Base-by-base conservation (phyloP, 2,113 vertebrate species). In the Struthidea cinerea region DNA sequence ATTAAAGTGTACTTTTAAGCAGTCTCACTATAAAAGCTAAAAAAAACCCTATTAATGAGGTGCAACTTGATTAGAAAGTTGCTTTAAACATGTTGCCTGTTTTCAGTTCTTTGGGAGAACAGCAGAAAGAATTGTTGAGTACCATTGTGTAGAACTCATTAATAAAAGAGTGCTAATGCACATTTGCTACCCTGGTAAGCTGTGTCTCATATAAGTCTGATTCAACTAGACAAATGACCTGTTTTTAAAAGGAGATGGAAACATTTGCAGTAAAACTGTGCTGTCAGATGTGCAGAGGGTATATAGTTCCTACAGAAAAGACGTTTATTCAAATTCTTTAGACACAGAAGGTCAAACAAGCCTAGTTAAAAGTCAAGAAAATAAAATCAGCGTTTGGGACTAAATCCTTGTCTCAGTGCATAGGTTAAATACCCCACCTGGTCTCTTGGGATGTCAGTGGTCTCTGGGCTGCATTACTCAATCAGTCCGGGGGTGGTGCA, bases 261-360 rank as follows among this genome's bases (percentile, higher is more conserved):
- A 90, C 56, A 94, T 95, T 93, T 76, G 55, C 64, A 56, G 52
- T 69, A 94, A 95, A 91, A 52, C 90, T 77, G 46, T 83, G 93
- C 57, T 86, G 85, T 87, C 92, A 92, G 84, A 79, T 65, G 52
- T 77, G 60, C 84, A 83, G 61, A 68, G 80, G 49, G 74, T 78
- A 55, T 75, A 60, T 39, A 88, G 35, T 69, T 82, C 71, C 50
- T 85, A 55, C 33, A 65, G 64, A 92, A 86, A 94, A 92, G 69
- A 97, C 42, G 27, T 89, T 93, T 97, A 97, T 96, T 93, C 90
- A 92, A 87, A 97, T 97, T 96, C 27, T 71, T 70, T 79, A 57
- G 73, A 94, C 94, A 94, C 46, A 79, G 92, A 97, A 97, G 94
- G 94, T 95, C 93, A 96, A 94, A 95, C n/a, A 86, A 96, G n/a